These are phyloP conservation scores for Myioborus miniatus DNA, from an alignment of 2,797 vertebrate species.

Conservation along the genomic window DNA sequence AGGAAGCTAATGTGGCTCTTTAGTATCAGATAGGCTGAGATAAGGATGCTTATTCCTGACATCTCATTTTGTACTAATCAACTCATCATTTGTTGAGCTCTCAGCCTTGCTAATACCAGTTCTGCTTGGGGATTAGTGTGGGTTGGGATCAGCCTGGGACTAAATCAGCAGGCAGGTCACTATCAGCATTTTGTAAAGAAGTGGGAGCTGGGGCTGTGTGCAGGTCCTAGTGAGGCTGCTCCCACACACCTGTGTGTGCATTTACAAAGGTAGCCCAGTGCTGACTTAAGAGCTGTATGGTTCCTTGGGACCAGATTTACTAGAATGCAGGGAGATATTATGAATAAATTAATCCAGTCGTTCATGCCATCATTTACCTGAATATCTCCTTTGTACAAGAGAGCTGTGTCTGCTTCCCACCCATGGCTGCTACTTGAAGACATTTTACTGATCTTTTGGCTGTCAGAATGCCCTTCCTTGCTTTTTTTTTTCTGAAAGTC, in stretches of 20 bases:
- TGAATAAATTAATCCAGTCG: not conserved
- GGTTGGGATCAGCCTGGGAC: not conserved
- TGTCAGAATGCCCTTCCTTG: not conserved
- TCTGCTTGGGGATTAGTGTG: not conserved
- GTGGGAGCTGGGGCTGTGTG: not conserved
- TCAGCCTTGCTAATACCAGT: not conserved
- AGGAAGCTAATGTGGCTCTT: constrained; percentile 16
- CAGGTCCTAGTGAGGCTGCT: not conserved
- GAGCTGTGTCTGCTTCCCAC: not conserved
- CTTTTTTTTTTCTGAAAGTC: not conserved
- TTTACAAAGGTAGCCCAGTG: not conserved
- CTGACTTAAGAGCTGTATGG: accelerated
- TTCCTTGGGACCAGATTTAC: not conserved
- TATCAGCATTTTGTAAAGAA: not conserved
- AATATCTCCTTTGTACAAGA: not conserved
- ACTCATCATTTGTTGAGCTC: not conserved
- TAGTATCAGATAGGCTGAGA: not conserved
- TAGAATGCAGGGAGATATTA: not conserved
- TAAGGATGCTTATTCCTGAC: not conserved
- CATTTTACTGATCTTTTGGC: not conserved
- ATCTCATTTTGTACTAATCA: not conserved
- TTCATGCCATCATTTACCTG: not conserved
- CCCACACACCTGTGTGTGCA: not conserved
- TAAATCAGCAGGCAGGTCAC: not conserved
- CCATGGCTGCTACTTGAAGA: not conserved